Evolutionary conservation across 1,140 invertebrate species (phyloP), one percentile per base, ranked within the genome.

Genomic region (Platyura marginata): DNA sequence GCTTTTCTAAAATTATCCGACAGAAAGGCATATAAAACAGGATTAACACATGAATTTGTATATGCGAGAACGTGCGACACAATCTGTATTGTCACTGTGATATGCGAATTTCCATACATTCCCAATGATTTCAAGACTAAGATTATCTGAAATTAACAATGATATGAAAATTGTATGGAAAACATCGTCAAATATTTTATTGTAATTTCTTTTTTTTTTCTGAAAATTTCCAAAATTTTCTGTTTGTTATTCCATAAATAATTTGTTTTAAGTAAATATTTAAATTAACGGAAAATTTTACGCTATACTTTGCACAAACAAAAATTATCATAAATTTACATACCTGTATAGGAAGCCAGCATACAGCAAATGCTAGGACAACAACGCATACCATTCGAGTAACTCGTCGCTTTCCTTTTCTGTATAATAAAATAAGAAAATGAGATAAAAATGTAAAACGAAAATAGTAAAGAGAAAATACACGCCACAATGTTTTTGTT

Each of bases 341-440:
- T 47, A 88, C 79, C 69, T 94, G 91, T 53, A 96, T 86, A 2
- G 92, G 92, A 50, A 84, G 79, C 93, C 93, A 97, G 64, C 91
- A 95, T 25, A 93, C 67, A 9, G 91, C 91, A 60, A 96, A 96
- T 22, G 92, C 90, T 18, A 88, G 77, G 1, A 96, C 88, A 13
- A 97, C 90, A 18, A 92, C 81, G 29, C 94, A 73, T 6, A 97
- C 88, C 77, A 97, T 84, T 46, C 86, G 69, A 1, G 91, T 96
- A 1, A 94, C 92, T 45, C 90, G 71, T 59, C 81, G 81, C 62
- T 91, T 90, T 21, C 87, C 85, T 49, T 86, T 71, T 37, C 86
- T 38, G 11, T 20, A 13, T 8, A 18, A 38, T n/a, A n/a, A n/a
- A n/a, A n/a, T n/a, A n/a, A n/a, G n/a, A n/a, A n/a, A n/a, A n/a